Evolutionary conservation across 2,888 invertebrate species (phyloP).

Genomic region (Chromoteleia sp.): DNA sequence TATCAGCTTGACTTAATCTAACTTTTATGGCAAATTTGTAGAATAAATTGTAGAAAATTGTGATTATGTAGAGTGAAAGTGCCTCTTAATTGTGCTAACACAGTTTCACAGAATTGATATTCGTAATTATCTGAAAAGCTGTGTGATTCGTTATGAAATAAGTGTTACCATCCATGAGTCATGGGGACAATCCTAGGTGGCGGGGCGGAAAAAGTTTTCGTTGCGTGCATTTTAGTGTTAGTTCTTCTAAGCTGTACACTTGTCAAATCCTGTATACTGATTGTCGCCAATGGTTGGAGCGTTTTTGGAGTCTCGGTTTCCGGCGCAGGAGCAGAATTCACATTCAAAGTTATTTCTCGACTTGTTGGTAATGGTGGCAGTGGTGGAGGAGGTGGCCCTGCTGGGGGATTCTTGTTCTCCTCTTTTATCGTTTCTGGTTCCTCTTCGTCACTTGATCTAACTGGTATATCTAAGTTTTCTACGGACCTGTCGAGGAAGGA

Average conservation of each 20-base stretch:
- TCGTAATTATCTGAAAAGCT: too few species aligned
- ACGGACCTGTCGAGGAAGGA: conserved; percentile 77
- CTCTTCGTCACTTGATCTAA: conserved; percentile 72
- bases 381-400: conserved; percentile 86
- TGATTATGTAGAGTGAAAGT: too few species aligned
- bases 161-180: conserved; percentile 80
- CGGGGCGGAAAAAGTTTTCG: conserved; percentile 94
- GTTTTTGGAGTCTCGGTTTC: conserved; percentile 86
- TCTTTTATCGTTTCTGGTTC: conserved; percentile 69
- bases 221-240: conserved; percentile 89
- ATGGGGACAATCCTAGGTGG: conserved; percentile 90
- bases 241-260: conserved; percentile 93
- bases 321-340: conserved; percentile 39
- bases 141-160: background rate
- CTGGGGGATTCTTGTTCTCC: conserved; percentile 59
- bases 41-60: too few species aligned
- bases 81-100: too few species aligned
- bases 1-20: background rate
- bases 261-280: conserved; percentile 94
- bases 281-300: conserved; percentile 92
- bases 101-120: too few species aligned
- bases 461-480: conserved; percentile 83
- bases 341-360: conserved; percentile 33
- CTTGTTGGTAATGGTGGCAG: conserved; percentile 79
- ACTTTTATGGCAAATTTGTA: too few species aligned